Evolutionary conservation across 2,888 invertebrate genomes (phyloP), one percentile per base, ranked within the genome.

Genomic region (Hypolimnas misippus): DNA sequence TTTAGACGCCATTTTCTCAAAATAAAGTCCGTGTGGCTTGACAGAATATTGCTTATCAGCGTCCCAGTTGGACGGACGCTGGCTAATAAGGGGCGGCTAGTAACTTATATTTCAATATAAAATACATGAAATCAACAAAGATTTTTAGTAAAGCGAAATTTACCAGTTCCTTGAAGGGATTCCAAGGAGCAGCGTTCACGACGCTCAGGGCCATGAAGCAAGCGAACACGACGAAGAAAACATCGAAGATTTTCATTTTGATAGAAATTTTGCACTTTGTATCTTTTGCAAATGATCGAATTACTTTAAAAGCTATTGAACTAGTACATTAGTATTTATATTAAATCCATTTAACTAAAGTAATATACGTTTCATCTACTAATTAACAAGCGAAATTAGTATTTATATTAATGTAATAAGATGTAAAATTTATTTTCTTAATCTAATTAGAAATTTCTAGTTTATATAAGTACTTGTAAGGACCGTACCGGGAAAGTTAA

Each of bases 121-220:
- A n/a, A n/a, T n/a, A n/a, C n/a, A n/a, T n/a, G n/a, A n/a, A n/a
- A n/a, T n/a, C n/a, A n/a, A n/a, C n/a, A n/a, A n/a, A n/a, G n/a
- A n/a, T n/a, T n/a, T n/a, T n/a, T n/a, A n/a, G n/a, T n/a, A n/a
- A n/a, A n/a, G n/a, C n/a, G n/a, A n/a, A n/a, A n/a, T n/a, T 81
- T 73, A 84, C 83, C 65, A 83, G 65, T 76, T 81, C 83, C 66
- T 83, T 84, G 31, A 83, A 82, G 0, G 79, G 66, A 35, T 79
- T 82, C 80, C 82, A 84, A 31, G 81, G 79, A 3, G 79, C 76
- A 0, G 77, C 76, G 2, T 66, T 66, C 2, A 77, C 78, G 0
- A 73, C 59, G 6, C 72, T 70, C 31, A 82, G 29, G 14, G 78
- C 77, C 63, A 76, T 63, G n/a, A 82, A 65, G 62, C 74, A 76